Evolutionary conservation across 2,113 vertebrate genomes (phyloP), one percentile per base, ranked within the genome.

Genomic region (Fregata magnificens): DNA sequence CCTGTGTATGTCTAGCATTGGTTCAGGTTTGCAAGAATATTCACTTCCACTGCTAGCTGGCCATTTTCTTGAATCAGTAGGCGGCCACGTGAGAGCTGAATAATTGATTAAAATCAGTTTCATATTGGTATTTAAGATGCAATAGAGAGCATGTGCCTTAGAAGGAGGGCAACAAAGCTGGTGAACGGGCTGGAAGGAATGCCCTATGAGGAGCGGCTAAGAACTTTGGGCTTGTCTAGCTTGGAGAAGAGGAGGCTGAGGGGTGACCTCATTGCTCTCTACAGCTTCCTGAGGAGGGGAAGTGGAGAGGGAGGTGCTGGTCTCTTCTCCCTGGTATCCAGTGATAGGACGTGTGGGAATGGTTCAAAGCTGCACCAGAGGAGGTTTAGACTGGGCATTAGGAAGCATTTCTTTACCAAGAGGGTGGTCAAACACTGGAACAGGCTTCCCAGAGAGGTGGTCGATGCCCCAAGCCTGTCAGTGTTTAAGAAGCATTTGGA

Each of bases 291-390:
- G 40, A 40, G 70, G 52, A 42, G 7, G 22, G 13, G 16, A 84
- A 0, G 3, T 56, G 34, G 24, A 69, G 29, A 40, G 8, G 13
- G 20, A 70, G 13, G 3, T 81, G 26, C 62, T 70, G 49, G 14
- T 3, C 36, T 81, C 55, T 76, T 69, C 6, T 74, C 24, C 32
- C 12, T 31, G 22, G 13, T 3, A 26, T 34, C 19, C 12, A 26
- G 53, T 14, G 13, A 5, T 0, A 56, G 26, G 31, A 56, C 0
- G 0, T 0, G 0, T 73, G 34, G 18, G 25, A 61, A 4, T 28
- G 21, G 34, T 38, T 87, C 42, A 62, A 24, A 84, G 20, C 40
- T 92, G 59, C 4, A 0, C 7, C 24, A 22, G 10, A 5, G 14
- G 16, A 80, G 7, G n/a, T 16, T 91, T 56, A 52, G 45, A 38